phyloP scores from a whole-genome alignment of 2,113 vertebrate species.

The Plecotus auritus region DNA sequence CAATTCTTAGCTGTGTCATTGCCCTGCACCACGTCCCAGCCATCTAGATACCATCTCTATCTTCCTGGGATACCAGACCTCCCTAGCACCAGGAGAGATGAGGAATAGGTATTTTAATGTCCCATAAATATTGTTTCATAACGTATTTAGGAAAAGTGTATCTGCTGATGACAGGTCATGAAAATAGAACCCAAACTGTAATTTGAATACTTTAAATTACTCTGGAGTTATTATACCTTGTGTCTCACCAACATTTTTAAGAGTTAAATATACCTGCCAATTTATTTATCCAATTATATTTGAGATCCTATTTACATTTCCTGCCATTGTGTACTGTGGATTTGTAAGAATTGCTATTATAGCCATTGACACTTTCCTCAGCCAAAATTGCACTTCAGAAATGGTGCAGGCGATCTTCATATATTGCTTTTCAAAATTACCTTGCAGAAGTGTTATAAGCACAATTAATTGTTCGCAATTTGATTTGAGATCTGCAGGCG shows the following conservation, averaged over 20 bases:
- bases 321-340: background rate
- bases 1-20: background rate
- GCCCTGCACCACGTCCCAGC: background rate
- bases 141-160: background rate
- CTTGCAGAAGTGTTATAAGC: background rate
- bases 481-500: conserved; percentile 35
- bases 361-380: background rate
- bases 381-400: background rate
- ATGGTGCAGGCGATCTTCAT: background rate
- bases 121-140: background rate
- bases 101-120: background rate
- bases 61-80: background rate
- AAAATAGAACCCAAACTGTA: background rate
- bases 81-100: background rate
- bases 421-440: background rate
- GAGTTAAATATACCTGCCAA: background rate
- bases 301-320: background rate
- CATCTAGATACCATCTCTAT: background rate
- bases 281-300: background rate
- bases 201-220: background rate
- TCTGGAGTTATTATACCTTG: background rate
- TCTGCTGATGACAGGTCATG: background rate
- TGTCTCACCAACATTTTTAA: background rate
- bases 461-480: conserved; percentile 43
- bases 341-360: background rate